These are phyloP conservation scores for Heterodera carotae DNA, from an alignment of 1,140 invertebrate genomes.

Conservation along the genomic window DNA sequence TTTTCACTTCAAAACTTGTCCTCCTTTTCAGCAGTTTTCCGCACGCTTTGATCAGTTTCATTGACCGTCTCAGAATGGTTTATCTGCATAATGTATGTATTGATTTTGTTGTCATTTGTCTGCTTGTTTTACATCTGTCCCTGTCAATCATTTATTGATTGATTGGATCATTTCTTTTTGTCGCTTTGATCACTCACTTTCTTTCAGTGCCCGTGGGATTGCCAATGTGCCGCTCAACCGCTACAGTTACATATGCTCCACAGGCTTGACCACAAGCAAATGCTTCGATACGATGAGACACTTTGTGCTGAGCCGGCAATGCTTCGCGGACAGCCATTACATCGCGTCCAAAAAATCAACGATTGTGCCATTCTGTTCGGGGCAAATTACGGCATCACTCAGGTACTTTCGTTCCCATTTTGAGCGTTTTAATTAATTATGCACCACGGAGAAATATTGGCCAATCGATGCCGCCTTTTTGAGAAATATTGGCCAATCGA, in stretches of 20 bases:
- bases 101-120: no score
- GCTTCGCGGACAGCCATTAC: constrained; percentile 48
- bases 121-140: not conserved
- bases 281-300: constrained; percentile 52
- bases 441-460: no score
- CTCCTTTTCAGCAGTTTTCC: constrained; percentile 26
- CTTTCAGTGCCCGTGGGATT: constrained; percentile 58
- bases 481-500: no score
- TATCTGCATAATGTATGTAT: constrained; percentile 32
- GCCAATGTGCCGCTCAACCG: constrained; percentile 54
- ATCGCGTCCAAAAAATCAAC: constrained; percentile 57
- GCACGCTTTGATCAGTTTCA: constrained; percentile 23
- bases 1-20: not conserved
- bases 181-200: not conserved
- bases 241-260: constrained; percentile 57
- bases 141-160: not conserved
- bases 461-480: no score
- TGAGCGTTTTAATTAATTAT: no score
- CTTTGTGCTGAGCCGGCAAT: constrained; percentile 47
- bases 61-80: constrained; percentile 26
- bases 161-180: not conserved
- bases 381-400: constrained; percentile 59
- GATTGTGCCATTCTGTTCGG: constrained; percentile 63
- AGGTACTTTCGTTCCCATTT: no score
- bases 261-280: constrained; percentile 24